These are phyloP conservation scores for Erpornis zantholeuca DNA, from an alignment of 2,113 vertebrate genomes.

Conservation along the genomic window DNA sequence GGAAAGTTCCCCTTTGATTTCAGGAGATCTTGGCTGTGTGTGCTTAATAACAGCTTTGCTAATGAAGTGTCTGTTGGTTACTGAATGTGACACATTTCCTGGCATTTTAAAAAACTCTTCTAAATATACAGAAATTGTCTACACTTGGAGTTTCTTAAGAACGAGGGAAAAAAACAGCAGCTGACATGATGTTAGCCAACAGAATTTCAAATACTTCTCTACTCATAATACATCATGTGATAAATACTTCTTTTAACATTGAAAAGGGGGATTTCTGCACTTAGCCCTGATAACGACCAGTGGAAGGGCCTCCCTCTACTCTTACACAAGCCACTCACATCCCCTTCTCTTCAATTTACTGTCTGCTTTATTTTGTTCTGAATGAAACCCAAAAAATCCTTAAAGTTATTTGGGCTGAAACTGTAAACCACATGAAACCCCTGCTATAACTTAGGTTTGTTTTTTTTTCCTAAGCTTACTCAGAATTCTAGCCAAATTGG, in stretches of 20 bases:
- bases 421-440: neutral
- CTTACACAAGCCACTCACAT: neutral
- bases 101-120: neutral
- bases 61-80: neutral
- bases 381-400: neutral
- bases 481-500: neutral
- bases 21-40: neutral
- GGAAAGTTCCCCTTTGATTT: neutral
- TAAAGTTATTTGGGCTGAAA: neutral
- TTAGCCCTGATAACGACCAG: neutral
- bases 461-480: neutral
- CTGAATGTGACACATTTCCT: neutral
- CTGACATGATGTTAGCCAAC: neutral
- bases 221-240: neutral
- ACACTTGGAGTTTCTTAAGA: neutral
- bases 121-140: neutral
- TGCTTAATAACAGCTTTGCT: neutral
- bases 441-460: neutral
- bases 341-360: neutral
- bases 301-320: neutral
- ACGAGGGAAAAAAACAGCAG: neutral
- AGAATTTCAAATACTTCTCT: neutral
- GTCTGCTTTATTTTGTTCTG: neutral
- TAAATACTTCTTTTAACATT: neutral
- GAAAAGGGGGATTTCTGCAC: neutral